A percentile compares a stretch with the other conserved stretches of the same genome.
Evolutionary conservation across 2,797 vertebrate genomes (phyloP).

Genomic region (Poliocrania exsul): DNA sequence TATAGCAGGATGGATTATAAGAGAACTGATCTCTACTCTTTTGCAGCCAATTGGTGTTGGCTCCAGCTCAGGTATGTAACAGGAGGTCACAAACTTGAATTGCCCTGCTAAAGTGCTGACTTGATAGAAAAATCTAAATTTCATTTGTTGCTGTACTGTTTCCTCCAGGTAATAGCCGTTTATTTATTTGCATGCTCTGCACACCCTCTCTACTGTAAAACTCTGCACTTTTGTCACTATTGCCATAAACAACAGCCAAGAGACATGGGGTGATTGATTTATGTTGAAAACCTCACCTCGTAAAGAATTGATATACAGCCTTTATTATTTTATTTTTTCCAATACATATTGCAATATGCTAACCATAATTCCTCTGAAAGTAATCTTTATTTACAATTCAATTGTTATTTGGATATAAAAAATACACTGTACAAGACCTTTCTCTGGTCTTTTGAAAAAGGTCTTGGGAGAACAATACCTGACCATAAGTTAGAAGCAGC

Average conservation of each 20-base stretch:
- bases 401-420: neutral
- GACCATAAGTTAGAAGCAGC: neutral
- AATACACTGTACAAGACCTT: neutral
- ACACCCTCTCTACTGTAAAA: neutral
- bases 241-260: neutral
- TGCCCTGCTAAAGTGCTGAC: constrained; percentile 45
- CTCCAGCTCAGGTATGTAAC: constrained; percentile 57
- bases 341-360: neutral
- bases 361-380: neutral
- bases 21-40: constrained; percentile 33
- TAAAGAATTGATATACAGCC: neutral
- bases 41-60: constrained; percentile 48
- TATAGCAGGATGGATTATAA: neutral
- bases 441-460: neutral
- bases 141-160: neutral
- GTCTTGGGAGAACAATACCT: neutral
- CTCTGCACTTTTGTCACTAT: neutral
- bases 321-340: neutral
- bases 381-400: neutral
- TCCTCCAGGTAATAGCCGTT: neutral
- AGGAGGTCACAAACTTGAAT: constrained; percentile 49
- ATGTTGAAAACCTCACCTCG: neutral
- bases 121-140: constrained; percentile 50
- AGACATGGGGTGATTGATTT: neutral
- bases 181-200: neutral